Evolutionary conservation across 2,113 vertebrate species (phyloP).

Genomic region (Podiceps cristatus): DNA sequence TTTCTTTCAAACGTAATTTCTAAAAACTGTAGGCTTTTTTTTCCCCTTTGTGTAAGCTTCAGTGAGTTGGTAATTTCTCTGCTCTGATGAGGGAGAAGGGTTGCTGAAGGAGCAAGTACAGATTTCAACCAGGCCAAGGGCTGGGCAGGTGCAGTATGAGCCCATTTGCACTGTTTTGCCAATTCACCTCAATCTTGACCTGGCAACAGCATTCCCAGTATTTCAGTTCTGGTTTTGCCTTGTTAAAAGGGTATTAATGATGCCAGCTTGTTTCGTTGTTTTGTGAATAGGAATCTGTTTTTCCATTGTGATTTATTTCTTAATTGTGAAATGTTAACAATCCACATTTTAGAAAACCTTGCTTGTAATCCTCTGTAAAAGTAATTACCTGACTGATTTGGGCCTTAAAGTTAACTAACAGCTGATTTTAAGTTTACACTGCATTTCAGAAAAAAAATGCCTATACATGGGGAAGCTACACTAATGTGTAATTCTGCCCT

Average conservation of each 20-base stretch:
- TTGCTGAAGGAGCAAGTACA: background rate
- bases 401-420: background rate
- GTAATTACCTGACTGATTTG: background rate
- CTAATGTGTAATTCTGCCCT: conserved; percentile 66
- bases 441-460: conserved; percentile 28
- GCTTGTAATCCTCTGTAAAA: background rate
- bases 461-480: conserved; percentile 54
- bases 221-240: conserved; percentile 16
- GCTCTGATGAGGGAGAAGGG: background rate
- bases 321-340: conserved; percentile 32
- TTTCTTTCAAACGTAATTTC: background rate
- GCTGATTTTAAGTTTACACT: conserved; percentile 11
- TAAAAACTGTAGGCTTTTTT: background rate
- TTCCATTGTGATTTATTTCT: conserved; percentile 12
- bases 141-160: background rate
- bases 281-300: conserved; percentile 10
- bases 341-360: background rate
- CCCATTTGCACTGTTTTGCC: background rate
- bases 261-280: background rate
- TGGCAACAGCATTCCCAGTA: background rate
- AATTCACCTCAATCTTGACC: background rate
- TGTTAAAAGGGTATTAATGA: background rate
- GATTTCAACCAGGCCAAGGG: background rate
- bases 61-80: background rate
- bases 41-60: background rate